These are phyloP conservation scores for Hemichromis elongatus DNA, from an alignment of 2,113 vertebrate genomes.

Conservation along the genomic window DNA sequence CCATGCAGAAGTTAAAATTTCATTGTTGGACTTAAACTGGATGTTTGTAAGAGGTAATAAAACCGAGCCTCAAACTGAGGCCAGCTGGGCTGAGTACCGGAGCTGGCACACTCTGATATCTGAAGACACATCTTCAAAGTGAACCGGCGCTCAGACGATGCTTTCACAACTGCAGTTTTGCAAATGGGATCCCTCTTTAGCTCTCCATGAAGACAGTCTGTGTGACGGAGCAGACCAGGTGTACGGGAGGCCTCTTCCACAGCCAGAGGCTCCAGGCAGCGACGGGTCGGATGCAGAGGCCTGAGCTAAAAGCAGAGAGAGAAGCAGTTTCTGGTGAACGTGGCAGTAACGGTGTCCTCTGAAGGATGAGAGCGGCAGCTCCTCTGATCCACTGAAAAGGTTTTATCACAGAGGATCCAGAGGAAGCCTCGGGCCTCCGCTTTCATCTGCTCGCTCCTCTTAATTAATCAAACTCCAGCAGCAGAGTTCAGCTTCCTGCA, in stretches of 20 bases:
- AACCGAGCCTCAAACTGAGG: background rate
- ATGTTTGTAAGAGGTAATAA: background rate
- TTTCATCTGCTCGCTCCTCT: conserved; percentile 18
- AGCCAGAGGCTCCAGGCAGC: background rate
- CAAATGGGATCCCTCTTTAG: background rate
- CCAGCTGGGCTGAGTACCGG: background rate
- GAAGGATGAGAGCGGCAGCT: background rate
- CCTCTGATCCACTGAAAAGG: background rate
- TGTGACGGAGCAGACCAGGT: background rate
- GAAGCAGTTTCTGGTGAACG: background rate
- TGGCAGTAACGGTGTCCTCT: background rate
- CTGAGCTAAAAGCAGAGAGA: background rate
- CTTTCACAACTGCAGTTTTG: background rate
- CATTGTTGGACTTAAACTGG: background rate
- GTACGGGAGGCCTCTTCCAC: background rate
- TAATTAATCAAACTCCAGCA: conserved; percentile 25
- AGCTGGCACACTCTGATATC: background rate
- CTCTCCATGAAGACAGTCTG: too few species aligned
- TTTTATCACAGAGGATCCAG: background rate
- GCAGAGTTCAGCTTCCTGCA: conserved; percentile 7
- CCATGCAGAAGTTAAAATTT: background rate
- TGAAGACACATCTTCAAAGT: background rate
- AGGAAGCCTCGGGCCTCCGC: background rate
- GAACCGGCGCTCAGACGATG: background rate
- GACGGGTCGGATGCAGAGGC: accelerated